Evolutionary conservation across 2,888 invertebrate species (phyloP), one percentile per base, ranked within the genome.

Genomic region (Drosophila parthenogenetica): DNA sequence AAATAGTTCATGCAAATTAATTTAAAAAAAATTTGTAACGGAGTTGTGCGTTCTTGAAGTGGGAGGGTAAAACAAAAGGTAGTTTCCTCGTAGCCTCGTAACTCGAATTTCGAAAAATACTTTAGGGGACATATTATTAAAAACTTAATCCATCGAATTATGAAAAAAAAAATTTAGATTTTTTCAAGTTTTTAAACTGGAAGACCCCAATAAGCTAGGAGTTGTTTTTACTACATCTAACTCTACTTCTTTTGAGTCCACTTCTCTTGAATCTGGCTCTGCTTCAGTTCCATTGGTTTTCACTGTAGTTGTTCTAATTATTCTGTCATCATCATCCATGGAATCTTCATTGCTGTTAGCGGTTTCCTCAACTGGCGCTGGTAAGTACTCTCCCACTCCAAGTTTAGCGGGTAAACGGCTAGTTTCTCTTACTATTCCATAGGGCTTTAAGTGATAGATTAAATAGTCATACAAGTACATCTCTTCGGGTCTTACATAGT

Each of bases 381-480:
- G 78, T 1, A 72, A 46, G 0, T 69, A n/a, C 14, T 81, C 65
- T 7, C 54, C 71, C 37, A 79, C 62, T 14, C 40, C 19, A 0
- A 80, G 55, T 39, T 81, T 89, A n/a, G 32, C 48, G 1, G 90
- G 90, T 17, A 90, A 40, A 1, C 48, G 14, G 37, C 75, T 73
- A 2, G 66, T n/a, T 1, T 32, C 54, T 43, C 57, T 46, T 1
- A 46, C 49, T 2, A 86, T 39, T 16, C 96, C 96, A 89, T 95
- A 96, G 0, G 95, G 98, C 69, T 97, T 94, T 59, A 99, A 93
- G 90, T 98, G 98, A 92, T 99, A 99, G 85, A 98, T 95, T 55
- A 98, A 93, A 92, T 98, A 99, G 90, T 99, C 98, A 57, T 98
- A 91, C 2, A 97, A 97, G 91, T 98, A 98, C 98, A 99, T 98